A percentile compares a stretch with the other conserved stretches of the same genome.
phyloP scores from a whole-genome alignment of 1,140 invertebrate genomes.

The Drosophila micromelanica region DNA sequence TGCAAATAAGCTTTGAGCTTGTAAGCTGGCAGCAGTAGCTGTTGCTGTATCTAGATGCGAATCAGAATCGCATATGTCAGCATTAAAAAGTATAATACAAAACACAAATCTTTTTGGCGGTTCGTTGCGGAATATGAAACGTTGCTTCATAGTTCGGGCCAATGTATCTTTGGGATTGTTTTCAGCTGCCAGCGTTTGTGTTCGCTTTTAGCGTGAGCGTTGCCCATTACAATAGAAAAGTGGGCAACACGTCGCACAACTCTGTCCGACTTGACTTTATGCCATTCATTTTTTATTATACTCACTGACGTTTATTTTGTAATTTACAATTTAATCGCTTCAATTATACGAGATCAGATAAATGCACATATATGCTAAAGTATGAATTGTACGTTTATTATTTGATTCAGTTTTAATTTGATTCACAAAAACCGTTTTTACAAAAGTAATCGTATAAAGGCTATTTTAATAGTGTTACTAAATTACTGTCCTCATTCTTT shows the following conservation, averaged over 20 bases:
- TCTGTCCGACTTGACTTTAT: slow-evolving; percentile 25
- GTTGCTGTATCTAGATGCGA: slow-evolving; percentile 13
- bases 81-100: slow-evolving; percentile 48
- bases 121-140: slow-evolving; percentile 33
- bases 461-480: too few species aligned
- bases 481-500: too few species aligned
- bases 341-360: slow-evolving; percentile 14
- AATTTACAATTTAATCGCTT: slow-evolving; percentile 52
- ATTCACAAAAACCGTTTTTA: too few species aligned
- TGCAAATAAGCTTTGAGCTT: background rate
- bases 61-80: slow-evolving; percentile 64
- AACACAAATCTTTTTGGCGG: slow-evolving; percentile 52
- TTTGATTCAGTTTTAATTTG: too few species aligned
- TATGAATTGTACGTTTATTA: background rate
- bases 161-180: slow-evolving; percentile 12
- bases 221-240: background rate
- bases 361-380: slow-evolving; percentile 1
- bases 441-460: too few species aligned
- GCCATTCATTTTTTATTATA: slow-evolving; percentile 14
- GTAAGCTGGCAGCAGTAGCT: too few species aligned
- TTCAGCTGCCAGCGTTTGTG: slow-evolving; percentile 10
- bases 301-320: slow-evolving; percentile 55
- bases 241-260: slow-evolving; percentile 37
- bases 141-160: slow-evolving; percentile 7
- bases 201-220: slow-evolving; percentile 12